These are phyloP conservation scores for Neria commutata DNA, from an alignment of 2,888 invertebrate species.

Conservation along the genomic window DNA sequence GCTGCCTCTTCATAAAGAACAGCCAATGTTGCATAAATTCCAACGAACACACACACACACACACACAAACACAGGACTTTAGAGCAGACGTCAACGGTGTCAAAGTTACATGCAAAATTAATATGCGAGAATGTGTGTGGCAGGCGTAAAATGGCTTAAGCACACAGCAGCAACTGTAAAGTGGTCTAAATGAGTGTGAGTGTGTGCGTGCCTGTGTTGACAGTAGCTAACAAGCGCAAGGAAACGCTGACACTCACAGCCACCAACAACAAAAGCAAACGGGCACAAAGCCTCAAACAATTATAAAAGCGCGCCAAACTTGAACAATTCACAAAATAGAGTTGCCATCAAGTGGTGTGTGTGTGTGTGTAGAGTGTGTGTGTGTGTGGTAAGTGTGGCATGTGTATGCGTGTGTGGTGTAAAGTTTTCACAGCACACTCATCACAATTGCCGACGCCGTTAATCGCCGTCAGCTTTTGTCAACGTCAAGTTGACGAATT, in stretches of 20 bases:
- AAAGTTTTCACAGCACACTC: too few relatives aligned
- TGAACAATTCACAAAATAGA: neutral
- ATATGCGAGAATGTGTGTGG: neutral
- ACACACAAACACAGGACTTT: too few relatives aligned
- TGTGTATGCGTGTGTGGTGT: too few relatives aligned
- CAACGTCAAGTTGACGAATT: too few relatives aligned
- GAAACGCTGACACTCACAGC: neutral
- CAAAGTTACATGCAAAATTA: constrained; percentile 6
- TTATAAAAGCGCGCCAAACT: neutral
- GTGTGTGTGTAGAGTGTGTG: neutral
- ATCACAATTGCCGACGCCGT: too few relatives aligned
- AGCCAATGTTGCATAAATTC: too few relatives aligned
- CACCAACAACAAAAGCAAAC: neutral
- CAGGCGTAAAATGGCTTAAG: constrained; percentile 21
- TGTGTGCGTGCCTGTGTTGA: too few relatives aligned
- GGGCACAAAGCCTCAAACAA: neutral
- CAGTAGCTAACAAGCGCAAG: constrained; percentile 38
- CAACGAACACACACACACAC: too few relatives aligned
- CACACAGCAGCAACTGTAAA: constrained; percentile 38
- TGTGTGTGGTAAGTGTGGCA: constrained; percentile 1
- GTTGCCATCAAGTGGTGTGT: constrained; percentile 5
- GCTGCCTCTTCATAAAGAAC: too few relatives aligned
- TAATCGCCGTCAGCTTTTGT: too few relatives aligned
- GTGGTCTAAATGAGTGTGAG: constrained; percentile 26
- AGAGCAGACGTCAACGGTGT: constrained; percentile 10